A percentile compares a stretch with the other conserved stretches of the same genome.
Evolutionary conservation across 2,797 vertebrate species (phyloP).

Genomic region (Atherinosoma microstoma): DNA sequence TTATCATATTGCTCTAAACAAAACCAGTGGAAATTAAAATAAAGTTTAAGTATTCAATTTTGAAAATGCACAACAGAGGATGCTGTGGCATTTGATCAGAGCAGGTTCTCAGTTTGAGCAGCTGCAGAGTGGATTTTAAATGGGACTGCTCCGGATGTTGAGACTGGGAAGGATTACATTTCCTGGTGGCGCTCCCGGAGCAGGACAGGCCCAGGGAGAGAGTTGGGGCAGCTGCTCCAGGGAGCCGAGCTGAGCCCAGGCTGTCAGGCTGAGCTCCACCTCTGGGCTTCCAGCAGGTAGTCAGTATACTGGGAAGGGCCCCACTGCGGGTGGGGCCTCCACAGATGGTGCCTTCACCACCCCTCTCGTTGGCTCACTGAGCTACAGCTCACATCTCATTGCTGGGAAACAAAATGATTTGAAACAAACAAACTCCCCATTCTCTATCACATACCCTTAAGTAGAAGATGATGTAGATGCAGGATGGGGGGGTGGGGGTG

Average conservation of each 20-base stretch:
- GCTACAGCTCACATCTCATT: slow-evolving; percentile 50
- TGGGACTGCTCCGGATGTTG: slow-evolving; percentile 71
- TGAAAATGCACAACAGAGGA: slow-evolving; percentile 53
- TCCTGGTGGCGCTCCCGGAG: slow-evolving; percentile 76
- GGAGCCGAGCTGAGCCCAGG: slow-evolving; percentile 71
- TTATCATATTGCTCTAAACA: slow-evolving; percentile 72
- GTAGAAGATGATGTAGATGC: slow-evolving; percentile 30
- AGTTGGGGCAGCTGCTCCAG: slow-evolving; percentile 77
- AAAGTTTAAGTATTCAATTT: slow-evolving; percentile 66
- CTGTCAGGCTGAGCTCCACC: slow-evolving; percentile 82
- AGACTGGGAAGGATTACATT: slow-evolving; percentile 75
- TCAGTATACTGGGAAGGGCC: slow-evolving; percentile 54
- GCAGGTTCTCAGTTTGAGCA: slow-evolving; percentile 67
- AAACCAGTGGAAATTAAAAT: slow-evolving; percentile 65
- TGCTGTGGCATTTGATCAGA: slow-evolving; percentile 39
- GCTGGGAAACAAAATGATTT: slow-evolving; percentile 38
- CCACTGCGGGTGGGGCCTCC: slow-evolving; percentile 64
- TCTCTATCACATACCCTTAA: slow-evolving; percentile 38
- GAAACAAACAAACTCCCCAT: slow-evolving; percentile 40
- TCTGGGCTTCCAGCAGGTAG: slow-evolving; percentile 80
- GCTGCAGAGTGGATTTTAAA: slow-evolving; percentile 73
- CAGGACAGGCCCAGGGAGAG: slow-evolving; percentile 76
- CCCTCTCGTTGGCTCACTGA: slow-evolving; percentile 47
- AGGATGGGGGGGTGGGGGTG: slow-evolving; percentile 30
- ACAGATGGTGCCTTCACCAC: slow-evolving; percentile 77